Evolutionary conservation across 2,888 invertebrate genomes (phyloP), one percentile per base, ranked within the genome.

Genomic region (Poecilobothrus nobilitatus): DNA sequence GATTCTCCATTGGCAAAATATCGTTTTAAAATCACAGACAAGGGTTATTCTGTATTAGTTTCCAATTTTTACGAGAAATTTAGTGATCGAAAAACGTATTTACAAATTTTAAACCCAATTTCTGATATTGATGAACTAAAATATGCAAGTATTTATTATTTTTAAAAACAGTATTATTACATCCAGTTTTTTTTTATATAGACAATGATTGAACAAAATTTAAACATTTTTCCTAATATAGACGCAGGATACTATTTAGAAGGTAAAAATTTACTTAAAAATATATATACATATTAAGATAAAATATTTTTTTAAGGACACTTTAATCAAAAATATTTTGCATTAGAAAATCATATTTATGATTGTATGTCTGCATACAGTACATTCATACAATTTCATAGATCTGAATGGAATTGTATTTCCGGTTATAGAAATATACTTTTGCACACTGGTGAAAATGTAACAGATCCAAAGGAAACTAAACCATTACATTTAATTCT

Each of bases 401-500:
- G 70, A 5, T 80, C 78, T 0, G 69, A 72, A 27, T 81, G 80
- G 80, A 81, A 81, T 74, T 76, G 78, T n/a, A 69, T 79, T 68
- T 74, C 80, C 4, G 34, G 72, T 5, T 75, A 78, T 9, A 76
- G 80, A 12, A 75, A 77, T 68, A 73, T 80, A 0, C 44, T 78
- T 4, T 63, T 80, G 7, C 71, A 75, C 67, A 75, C 77, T 71
- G 75, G 76, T 22, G 76, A 75, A 44, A 41, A 41, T 15, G 71
- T 73, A 12, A 76, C 76, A 33, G 73, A 72, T 5, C 21, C 70
- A 0, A 73, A 75, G 18, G 73, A 75, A 12, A 73, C 76, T 1
- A 27, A 27, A 27, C 27, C 27, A 27, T 72, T 76, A 21, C 72
- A 72, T 0, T 73, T 74, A 2, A 34, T 79, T 20, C 76, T 75